phyloP scores from a whole-genome alignment of 2,113 vertebrate species.

The Dipodomys merriami region DNA sequence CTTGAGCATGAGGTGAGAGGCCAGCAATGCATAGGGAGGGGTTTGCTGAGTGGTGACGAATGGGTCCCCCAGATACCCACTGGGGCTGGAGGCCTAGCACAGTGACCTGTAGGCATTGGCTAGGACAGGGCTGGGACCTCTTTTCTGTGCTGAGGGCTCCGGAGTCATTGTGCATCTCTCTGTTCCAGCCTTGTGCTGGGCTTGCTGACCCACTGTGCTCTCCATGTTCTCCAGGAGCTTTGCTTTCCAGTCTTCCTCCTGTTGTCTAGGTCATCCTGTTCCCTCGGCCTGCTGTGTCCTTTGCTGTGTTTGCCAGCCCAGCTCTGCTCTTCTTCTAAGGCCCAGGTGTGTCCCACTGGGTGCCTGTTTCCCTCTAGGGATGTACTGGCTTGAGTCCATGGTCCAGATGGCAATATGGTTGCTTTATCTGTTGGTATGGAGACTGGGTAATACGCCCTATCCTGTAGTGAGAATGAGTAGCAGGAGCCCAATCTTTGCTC shows the following conservation, averaged over 20 bases:
- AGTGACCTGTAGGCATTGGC: rapidly evolving
- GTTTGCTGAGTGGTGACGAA: not conserved
- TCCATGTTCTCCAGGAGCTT: not conserved
- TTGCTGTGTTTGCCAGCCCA: too few species aligned
- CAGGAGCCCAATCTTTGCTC: not conserved
- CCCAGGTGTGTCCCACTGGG: not conserved
- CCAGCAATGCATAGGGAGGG: too few species aligned
- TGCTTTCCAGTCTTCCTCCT: not conserved
- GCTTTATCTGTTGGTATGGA: not conserved
- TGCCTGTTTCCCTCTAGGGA: not conserved
- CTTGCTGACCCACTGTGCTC: not conserved
- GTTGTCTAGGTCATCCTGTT: not conserved
- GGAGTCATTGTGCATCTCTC: not conserved
- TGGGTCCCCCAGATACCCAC: not conserved
- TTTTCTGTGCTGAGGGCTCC: not conserved
- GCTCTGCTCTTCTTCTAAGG: not conserved
- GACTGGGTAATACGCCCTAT: rapidly evolving
- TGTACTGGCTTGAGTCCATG: not conserved
- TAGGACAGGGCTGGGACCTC: not conserved
- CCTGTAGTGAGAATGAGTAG: not conserved
- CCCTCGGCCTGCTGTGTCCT: not conserved
- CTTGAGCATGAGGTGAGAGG: not conserved
- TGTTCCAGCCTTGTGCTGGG: not conserved
- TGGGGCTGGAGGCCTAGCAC: too few species aligned
- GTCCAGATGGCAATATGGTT: too few species aligned